These are phyloP conservation scores for Schizopygopsis pylzovi DNA, from an alignment of 2,797 vertebrate genomes.

Conservation along the genomic window DNA sequence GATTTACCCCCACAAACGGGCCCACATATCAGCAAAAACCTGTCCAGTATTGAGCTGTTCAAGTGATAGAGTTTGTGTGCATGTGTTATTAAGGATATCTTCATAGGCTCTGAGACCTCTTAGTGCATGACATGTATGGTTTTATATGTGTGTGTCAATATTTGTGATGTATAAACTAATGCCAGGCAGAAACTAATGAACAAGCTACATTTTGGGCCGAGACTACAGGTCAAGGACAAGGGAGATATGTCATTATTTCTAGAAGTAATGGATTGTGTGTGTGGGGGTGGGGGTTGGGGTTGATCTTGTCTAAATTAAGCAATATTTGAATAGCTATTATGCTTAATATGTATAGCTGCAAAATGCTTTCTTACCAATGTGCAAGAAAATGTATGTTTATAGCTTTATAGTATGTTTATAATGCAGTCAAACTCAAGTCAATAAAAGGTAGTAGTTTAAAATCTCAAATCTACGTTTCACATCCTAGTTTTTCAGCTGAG, in stretches of 20 bases:
- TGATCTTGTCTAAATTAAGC: background rate
- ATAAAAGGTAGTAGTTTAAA: background rate
- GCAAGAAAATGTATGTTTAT: background rate
- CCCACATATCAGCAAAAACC: constrained; percentile 78
- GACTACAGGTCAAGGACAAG: constrained; percentile 44
- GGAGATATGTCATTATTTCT: constrained; percentile 9
- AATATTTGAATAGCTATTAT: background rate
- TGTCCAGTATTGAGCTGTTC: constrained; percentile 74
- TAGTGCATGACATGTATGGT: constrained; percentile 36
- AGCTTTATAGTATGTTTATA: too few species aligned
- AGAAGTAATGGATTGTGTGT: background rate
- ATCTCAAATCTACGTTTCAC: background rate
- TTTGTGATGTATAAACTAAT: constrained; percentile 43
- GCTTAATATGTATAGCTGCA: background rate
- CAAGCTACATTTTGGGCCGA: background rate
- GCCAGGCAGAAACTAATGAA: constrained; percentile 33
- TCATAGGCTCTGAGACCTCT: constrained; percentile 4
- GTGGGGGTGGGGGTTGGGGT: background rate
- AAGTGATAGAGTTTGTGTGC: constrained; percentile 66
- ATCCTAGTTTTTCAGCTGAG: background rate
- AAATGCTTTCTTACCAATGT: background rate
- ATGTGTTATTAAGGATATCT: constrained; percentile 27
- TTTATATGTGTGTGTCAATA: constrained; percentile 49
- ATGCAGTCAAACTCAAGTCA: background rate
- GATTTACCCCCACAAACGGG: constrained; percentile 78